Evolutionary conservation across 92 coral and sea anemone species (phyloP), one percentile per base, ranked within the genome.

Genomic region (Scolanthus callimorphus): DNA sequence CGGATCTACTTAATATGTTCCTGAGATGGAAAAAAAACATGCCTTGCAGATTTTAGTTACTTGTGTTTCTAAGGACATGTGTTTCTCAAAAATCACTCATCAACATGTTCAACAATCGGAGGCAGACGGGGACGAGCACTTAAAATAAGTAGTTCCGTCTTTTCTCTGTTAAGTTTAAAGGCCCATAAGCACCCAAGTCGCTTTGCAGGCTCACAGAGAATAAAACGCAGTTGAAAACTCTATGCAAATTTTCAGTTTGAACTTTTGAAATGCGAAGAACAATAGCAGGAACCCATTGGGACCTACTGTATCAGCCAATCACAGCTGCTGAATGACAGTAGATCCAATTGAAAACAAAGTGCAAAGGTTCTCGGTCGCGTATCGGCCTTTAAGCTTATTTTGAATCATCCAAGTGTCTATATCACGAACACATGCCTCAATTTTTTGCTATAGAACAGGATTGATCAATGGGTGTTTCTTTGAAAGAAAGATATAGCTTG

Each of bases 81-180:
- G 15, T 34, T 15, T 15, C 41, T 6, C 41, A 6, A 34, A 15
- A 34, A 34, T 6, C 41, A 34, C n/a, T n/a, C n/a, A n/a, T 66
- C 53, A 21, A 68, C 62, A 41, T 13, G 20, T 6, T 46, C 56
- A 29, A 60, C 52, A 49, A 65, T 57, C 30, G 67, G 83, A 21
- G 68, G 62, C 46, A 63, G 70, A 51, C 63, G 63, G 37, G 60
- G 54, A 2, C 60, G 62, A 34, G 70, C 27, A 31, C 80, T 63
- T n/a, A 73, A 31, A 28, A 63, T 38, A 61, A 73, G 22, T 29
- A 73, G 64, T 46, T 71, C 60, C 1, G 77, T 70, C 39, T 70
- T 70, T 29, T 29, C 44, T 20, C 60, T 31, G 62, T 63, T 25
- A 29, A n/a, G 10, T 51, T 28, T 67, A 53, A 9, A 55, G 64